These are phyloP conservation scores for Galerucella pusilla DNA, from an alignment of 2,888 invertebrate species.

Conservation along the genomic window DNA sequence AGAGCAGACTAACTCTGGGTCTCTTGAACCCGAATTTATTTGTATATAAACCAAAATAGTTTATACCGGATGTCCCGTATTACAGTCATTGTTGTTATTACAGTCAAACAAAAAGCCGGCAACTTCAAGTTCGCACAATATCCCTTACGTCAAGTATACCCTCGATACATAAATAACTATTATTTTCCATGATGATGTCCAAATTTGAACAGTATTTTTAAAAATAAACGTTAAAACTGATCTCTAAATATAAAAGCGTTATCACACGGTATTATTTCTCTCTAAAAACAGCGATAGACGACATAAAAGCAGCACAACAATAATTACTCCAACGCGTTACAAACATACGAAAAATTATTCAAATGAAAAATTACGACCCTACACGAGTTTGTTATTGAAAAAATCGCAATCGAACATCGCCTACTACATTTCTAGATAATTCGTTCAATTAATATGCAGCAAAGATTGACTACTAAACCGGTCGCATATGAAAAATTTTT, in stretches of 20 bases:
- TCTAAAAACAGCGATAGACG: no score
- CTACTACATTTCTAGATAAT: conserved; percentile 6
- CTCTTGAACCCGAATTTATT: conserved; percentile 9
- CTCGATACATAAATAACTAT: no score
- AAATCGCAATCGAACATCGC: conserved; percentile 4
- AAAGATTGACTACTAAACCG: conserved; percentile 6
- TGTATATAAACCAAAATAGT: neutral
- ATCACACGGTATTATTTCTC: neutral
- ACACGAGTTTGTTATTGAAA: neutral
- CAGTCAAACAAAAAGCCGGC: no score
- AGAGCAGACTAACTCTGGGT: conserved; percentile 14
- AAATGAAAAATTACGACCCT: neutral
- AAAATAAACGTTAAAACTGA: no score
- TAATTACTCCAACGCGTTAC: neutral
- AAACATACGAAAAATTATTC: neutral
- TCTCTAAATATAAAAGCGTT: no score
- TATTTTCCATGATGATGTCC: no score
- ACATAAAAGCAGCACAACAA: no score
- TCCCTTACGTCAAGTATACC: no score
- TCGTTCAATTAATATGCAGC: neutral
- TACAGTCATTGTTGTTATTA: no score
- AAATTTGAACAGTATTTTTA: no score
- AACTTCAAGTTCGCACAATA: no score
- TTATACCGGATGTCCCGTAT: conserved; percentile 1
- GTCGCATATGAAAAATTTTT: conserved; percentile 1